Evolutionary conservation across 2,888 invertebrate species (phyloP), one percentile per base, ranked within the genome.

Genomic region (Frankliniella fusca): DNA sequence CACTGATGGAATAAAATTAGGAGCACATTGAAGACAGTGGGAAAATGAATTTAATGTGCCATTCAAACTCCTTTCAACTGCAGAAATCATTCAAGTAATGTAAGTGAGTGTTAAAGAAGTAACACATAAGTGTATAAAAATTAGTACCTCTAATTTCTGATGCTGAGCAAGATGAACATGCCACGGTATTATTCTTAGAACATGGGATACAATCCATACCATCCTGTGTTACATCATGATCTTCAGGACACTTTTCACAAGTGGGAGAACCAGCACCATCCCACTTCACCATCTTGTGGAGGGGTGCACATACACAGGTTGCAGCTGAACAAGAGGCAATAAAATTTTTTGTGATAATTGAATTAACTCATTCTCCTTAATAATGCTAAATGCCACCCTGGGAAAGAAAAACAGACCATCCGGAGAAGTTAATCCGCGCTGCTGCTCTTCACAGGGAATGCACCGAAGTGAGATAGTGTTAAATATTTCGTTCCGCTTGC

Each of bases 261-360:
- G 86, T 82, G 28, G 87, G 86, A 82, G 84, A 83, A 76, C 83
- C 84, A 65, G 83, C 81, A 81, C 83, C 82, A 50, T 81, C 83
- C 84, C 84, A 84, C 54, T 82, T 82, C 80, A 86, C 83, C 81
- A 85, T 86, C 84, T 85, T 87, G 83, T 88, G 88, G 80, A 85
- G 85, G 80, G 86, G 85, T 81, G 89, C 87, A 84, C 91, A 91
- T 81, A 86, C 85, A 84, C 91, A 91, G 23, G 86, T 76, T 9
- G 9, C 12, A n/a, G 27, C 70, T 76, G 27, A 76, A 76, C 10
- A 76, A 61, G 7, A 61, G 18, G 18, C n/a, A 54, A 54, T 18
- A 61, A 18, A 7, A 20, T 18, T 0, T 18, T 61, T 18, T 38
- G 38, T 38, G 38, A 38, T 38, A 38, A 5, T 38, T 38, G 5